Evolutionary conservation across 2,113 vertebrate species (phyloP), one percentile per base, ranked within the genome.

Genomic region (Opisthocomus hoazin): DNA sequence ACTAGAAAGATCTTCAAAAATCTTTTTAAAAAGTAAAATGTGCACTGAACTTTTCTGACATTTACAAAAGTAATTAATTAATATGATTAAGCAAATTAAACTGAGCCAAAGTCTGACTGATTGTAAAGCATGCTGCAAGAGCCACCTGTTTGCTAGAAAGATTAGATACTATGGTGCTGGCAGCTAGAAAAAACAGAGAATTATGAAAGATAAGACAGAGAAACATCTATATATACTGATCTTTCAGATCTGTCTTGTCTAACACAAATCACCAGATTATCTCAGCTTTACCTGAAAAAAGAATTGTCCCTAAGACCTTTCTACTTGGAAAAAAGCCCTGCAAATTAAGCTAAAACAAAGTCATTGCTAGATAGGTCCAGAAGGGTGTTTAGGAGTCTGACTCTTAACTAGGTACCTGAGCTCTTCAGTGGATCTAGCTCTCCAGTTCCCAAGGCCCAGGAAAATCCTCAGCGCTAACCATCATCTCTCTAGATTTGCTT

Each of bases 51-150:
- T 97, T 97, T 95, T 97, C 95, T 97, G 96, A 97, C 96, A 97
- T 97, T 97, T 97, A 97, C 94, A 94, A 96, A 97, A 97, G 96
- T 96, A 96, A 96, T 97, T 97, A 97, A 97, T 97, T 97, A 96
- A 97, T 97, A 97, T 96, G 96, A 97, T 97, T 97, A 97, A 96
- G 96, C 96, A 97, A 97, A 96, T 97, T 94, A 97, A 87, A 76
- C 50, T 91, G 94, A 97, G 92, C 91, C 96, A 97, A 97, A 97
- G 50, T 96, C 96, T 97, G 96, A 96, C 96, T 97, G 95, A 96
- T 97, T 95, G 89, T 96, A 96, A 96, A 93, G 95, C 96, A 94
- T 96, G 74, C 96, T 97, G 96, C 87, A 97, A 92, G 91, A 97
- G 96, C 96, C 96, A 97, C 96, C 96, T 97, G 96, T 97, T 97